Conservation (phyloP, 2,888 invertebrate genomes). For the Nasonia oneida region DNA sequence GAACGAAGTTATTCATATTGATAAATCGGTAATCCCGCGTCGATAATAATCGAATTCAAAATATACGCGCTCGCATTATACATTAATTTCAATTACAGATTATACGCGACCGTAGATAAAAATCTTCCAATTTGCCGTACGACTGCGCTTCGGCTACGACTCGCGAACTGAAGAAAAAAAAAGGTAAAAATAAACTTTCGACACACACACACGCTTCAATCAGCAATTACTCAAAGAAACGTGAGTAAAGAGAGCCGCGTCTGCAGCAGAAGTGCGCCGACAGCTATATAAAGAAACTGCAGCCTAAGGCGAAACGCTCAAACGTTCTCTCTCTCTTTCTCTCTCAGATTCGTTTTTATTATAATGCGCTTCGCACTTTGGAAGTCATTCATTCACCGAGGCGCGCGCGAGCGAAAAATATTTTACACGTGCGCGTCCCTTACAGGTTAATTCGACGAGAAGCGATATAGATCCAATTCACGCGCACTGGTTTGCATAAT, state of each 20-base stretch:
- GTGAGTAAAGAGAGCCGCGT: background rate
- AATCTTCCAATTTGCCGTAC: background rate
- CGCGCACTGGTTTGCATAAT: constrained; percentile 33
- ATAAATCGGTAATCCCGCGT: too few relatives aligned
- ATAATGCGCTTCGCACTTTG: background rate
- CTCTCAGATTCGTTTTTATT: constrained; percentile 4
- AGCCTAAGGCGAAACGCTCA: background rate
- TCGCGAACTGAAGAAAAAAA: background rate
- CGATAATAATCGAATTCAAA: too few relatives aligned
- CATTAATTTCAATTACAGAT: too few relatives aligned
- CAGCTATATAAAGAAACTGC: constrained; percentile 4
- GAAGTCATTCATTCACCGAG: background rate
- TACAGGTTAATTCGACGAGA: constrained; percentile 14
- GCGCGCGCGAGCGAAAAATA: background rate
- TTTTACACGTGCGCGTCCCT: background rate
- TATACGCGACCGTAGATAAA: background rate
- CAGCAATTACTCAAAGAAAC: background rate
- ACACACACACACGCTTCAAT: background rate
- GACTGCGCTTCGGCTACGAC: background rate
- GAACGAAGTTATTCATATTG: too few relatives aligned
- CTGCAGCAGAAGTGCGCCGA: constrained; percentile 11
- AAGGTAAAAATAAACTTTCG: background rate
- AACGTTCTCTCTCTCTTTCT: too few relatives aligned
- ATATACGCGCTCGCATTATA: too few relatives aligned
- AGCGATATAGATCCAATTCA: background rate